Evolutionary conservation across 2,113 vertebrate species (phyloP).

Genomic region (Chroicocephalus ridibundus): DNA sequence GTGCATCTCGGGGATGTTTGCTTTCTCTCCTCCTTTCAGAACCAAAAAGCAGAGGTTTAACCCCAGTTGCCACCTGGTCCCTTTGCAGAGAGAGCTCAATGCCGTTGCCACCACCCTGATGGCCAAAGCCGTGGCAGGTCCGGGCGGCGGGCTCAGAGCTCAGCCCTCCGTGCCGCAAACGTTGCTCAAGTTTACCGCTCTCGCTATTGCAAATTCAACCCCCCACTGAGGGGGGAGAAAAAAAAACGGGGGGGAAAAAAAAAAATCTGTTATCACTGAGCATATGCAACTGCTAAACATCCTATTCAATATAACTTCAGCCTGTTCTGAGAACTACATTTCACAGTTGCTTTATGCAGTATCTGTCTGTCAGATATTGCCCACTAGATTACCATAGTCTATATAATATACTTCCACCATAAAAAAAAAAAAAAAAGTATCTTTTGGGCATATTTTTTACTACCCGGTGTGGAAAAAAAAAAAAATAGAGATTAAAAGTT

Average conservation of each 20-base stretch:
- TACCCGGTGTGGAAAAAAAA: background rate
- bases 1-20: background rate
- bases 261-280: slow-evolving; percentile 44
- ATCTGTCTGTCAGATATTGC: slow-evolving; percentile 65
- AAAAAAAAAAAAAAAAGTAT: background rate
- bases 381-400: slow-evolving; percentile 54
- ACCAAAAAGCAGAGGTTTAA: background rate
- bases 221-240: background rate
- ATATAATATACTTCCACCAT: slow-evolving; percentile 8
- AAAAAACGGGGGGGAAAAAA: background rate
- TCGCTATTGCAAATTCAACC: slow-evolving; percentile 46
- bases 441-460: background rate
- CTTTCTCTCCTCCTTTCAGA: background rate
- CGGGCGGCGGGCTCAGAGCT: background rate
- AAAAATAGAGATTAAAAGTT: background rate
- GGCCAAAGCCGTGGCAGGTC: background rate
- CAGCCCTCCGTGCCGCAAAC: background rate
- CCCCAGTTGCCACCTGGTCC: fast-evolving
- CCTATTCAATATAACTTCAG: slow-evolving; percentile 52
- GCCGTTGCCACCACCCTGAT: background rate
- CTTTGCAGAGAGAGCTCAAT: background rate
- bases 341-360: slow-evolving; percentile 54
- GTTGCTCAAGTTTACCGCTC: slow-evolving; percentile 44
- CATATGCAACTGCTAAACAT: slow-evolving; percentile 55
- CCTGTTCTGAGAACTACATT: slow-evolving; percentile 49